Evolutionary conservation across 2,888 invertebrate species (phyloP).

Genomic region (Ormyrus nitidulus): DNA sequence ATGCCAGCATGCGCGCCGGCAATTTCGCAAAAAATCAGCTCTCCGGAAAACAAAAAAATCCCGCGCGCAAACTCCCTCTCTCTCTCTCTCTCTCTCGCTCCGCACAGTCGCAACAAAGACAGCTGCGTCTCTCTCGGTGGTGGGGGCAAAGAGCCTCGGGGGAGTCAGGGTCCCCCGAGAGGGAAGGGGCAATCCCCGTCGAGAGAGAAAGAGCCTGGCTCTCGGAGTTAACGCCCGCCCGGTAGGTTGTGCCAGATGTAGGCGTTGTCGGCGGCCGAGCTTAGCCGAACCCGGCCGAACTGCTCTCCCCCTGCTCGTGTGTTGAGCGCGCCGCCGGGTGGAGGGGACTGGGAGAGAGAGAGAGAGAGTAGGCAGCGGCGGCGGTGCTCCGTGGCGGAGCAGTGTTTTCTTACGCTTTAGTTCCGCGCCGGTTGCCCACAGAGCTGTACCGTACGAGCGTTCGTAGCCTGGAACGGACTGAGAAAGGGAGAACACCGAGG

Average conservation of each 20-base stretch:
- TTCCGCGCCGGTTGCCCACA: constrained; percentile 75
- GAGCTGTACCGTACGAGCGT: constrained; percentile 69
- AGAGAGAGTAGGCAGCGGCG: neutral
- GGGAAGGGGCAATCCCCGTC: neutral
- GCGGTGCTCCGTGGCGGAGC: neutral
- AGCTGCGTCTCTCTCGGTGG: neutral
- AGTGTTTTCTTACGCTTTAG: constrained; percentile 73
- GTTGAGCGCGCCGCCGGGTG: neutral
- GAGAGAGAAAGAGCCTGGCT: constrained; percentile 30
- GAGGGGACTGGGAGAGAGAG: neutral
- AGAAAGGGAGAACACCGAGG: constrained; percentile 51
- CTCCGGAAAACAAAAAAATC: neutral
- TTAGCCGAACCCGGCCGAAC: constrained; percentile 12
- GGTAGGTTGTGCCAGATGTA: constrained; percentile 66
- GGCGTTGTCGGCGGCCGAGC: constrained; percentile 63
- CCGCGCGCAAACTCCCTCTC: neutral
- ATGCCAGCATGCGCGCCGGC: neutral
- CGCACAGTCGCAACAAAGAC: constrained; percentile 1
- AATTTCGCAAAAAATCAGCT: constrained; percentile 25
- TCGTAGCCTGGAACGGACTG: constrained; percentile 34
- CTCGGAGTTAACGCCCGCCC: constrained; percentile 69
- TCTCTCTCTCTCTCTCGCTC: no score
- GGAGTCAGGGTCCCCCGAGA: neutral
- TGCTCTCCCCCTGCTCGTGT: neutral
- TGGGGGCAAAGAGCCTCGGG: neutral